A percentile compares a stretch with the other conserved stretches of the same genome.
Conservation (phyloP, 2,113 vertebrate species). For the Seriola dumerili region DNA sequence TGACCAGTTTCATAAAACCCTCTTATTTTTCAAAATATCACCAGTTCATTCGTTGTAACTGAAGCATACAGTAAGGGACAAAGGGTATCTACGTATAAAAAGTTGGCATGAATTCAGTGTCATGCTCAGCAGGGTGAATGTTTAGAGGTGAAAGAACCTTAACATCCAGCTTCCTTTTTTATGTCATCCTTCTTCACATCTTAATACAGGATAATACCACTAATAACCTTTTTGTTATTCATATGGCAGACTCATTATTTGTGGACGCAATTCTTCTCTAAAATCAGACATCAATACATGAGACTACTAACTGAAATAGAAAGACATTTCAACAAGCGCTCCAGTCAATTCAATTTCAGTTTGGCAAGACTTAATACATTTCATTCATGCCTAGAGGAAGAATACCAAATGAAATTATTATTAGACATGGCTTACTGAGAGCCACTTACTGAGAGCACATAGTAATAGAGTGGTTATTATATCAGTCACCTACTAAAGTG, state of each 20-base stretch:
- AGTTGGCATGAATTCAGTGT: background rate
- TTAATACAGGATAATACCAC: background rate
- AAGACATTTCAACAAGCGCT: background rate
- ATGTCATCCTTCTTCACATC: too few relatives aligned
- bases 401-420: conserved; percentile 3
- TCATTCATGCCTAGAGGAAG: conserved; percentile 1
- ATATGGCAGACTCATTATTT: background rate
- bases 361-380: background rate
- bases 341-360: conserved; percentile 8
- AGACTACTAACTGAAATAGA: background rate
- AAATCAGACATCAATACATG: background rate
- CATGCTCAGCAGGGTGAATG: background rate
- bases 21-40: background rate
- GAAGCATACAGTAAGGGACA: background rate
- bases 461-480: conserved; percentile 12
- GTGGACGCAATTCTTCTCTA: background rate
- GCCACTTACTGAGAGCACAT: background rate
- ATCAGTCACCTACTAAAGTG: background rate
- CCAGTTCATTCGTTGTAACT: background rate
- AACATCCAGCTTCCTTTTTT: background rate
- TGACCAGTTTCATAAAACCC: background rate
- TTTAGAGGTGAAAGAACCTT: background rate
- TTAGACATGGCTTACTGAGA: background rate
- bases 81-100: background rate
- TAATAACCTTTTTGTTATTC: background rate